Percentiles rank a stretch among this genome's conserved stretches.
These are phyloP conservation scores for Tipula helvola DNA, from an alignment of 2,888 invertebrate genomes.

Conservation along the genomic window DNA sequence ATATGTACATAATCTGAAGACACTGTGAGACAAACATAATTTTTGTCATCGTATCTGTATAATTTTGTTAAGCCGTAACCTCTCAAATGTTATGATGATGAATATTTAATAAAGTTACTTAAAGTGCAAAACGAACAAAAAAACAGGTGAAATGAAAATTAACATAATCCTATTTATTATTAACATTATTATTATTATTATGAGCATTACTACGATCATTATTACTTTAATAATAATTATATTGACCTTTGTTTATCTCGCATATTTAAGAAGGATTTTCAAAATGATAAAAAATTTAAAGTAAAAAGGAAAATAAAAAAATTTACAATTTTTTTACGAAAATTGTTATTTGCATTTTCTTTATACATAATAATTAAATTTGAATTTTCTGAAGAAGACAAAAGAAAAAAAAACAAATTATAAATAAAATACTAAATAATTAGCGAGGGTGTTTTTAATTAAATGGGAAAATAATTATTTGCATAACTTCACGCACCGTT, in stretches of 20 bases:
- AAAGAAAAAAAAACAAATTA: neutral
- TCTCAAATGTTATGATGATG: neutral
- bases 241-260: neutral
- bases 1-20: neutral
- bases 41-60: neutral
- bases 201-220: neutral
- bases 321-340: neutral
- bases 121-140: neutral
- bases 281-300: neutral
- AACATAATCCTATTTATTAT: neutral
- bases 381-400: neutral
- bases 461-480: neutral
- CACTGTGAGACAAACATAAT: neutral
- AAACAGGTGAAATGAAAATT: neutral
- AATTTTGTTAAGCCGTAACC: neutral
- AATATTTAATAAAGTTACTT: neutral
- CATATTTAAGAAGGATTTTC: neutral
- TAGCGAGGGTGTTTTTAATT: neutral
- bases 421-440: neutral
- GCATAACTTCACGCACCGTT: neutral
- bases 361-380: neutral
- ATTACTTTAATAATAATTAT: neutral
- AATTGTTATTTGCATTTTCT: neutral
- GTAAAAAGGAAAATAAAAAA: neutral
- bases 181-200: neutral